Evolutionary conservation across 2,888 invertebrate genomes (phyloP), one percentile per base, ranked within the genome.

Genomic region (Clepsis dumicolana): DNA sequence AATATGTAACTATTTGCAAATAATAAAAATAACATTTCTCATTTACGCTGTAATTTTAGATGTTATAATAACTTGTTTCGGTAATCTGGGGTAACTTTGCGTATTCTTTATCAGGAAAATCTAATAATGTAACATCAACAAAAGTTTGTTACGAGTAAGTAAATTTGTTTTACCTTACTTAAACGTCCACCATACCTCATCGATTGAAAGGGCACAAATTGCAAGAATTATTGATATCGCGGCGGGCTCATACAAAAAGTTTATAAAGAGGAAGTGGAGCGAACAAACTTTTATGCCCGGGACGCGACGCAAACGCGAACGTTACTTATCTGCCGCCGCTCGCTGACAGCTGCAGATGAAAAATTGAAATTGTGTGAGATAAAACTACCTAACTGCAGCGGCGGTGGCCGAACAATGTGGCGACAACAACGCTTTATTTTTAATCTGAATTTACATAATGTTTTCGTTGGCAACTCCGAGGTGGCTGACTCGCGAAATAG

Each of bases 301-400:
- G 86, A 86, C 83, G 84, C 87, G 87, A 84, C 84, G 85, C 83
- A 83, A 86, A 82, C 86, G 86, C 85, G 86, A 84, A 81, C 89
- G 91, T 92, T 92, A 93, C 92, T 92, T 93, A 93, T 93, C 93
- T 92, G 82, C 87, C 86, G 81, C 86, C 85, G 88, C 84, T 86
- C 83, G 91, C 92, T 91, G 93, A 93, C 92, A 91, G 93, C 87
- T 90, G 90, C 93, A 93, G 91, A 93, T 93, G 93, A 93, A 93
- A 93, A 93, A 93, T 93, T 93, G 93, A 93, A 93, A 93, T 93
- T 91, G 92, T 92, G 89, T 86, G 91, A 92, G 93, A 93, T 93
- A 93, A 93, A 93, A 93, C 90, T 88, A 90, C 89, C 90, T 87
- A 90, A 90, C 91, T 89, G 87, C 88, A 79, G 84, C 88, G 84